Conservation (phyloP, 2,888 invertebrate species). For the Elgonia sp. region DNA sequence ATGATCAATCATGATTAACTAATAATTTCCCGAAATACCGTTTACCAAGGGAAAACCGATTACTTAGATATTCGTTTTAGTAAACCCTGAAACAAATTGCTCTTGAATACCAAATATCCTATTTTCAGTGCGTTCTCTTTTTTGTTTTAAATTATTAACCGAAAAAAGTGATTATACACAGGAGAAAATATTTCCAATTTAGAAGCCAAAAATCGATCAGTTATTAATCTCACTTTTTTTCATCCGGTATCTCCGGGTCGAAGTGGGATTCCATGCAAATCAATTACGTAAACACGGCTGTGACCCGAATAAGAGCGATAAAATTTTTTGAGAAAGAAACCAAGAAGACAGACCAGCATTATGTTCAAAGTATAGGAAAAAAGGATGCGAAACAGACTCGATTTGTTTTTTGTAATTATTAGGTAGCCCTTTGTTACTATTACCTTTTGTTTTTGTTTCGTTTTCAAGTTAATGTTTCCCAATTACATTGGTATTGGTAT, state of each 20-base stretch:
- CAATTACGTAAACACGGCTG: conserved; percentile 56
- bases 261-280: conserved; percentile 50
- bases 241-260: background rate
- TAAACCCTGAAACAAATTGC: conserved; percentile 18
- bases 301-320: conserved; percentile 44
- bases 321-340: conserved; percentile 36
- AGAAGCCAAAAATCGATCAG: conserved; percentile 41
- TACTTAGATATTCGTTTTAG: background rate
- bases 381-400: background rate
- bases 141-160: background rate
- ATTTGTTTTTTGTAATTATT: conserved; percentile 33
- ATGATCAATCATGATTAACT: background rate
- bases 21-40: conserved; percentile 8
- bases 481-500: too few relatives aligned
- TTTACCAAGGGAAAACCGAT: background rate
- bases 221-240: conserved; percentile 53
- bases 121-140: conserved; percentile 1
- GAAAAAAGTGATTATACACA: conserved; percentile 37
- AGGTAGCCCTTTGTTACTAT: conserved; percentile 9
- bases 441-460: conserved; percentile 27
- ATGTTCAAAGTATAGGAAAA: conserved; percentile 2
- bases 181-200: conserved; percentile 38
- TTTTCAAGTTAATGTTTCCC: conserved; percentile 41
- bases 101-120: conserved; percentile 11
- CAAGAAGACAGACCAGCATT: conserved; percentile 30